These are phyloP conservation scores for Psettodes erumei DNA, from an alignment of 2,113 vertebrate species.

Conservation along the genomic window DNA sequence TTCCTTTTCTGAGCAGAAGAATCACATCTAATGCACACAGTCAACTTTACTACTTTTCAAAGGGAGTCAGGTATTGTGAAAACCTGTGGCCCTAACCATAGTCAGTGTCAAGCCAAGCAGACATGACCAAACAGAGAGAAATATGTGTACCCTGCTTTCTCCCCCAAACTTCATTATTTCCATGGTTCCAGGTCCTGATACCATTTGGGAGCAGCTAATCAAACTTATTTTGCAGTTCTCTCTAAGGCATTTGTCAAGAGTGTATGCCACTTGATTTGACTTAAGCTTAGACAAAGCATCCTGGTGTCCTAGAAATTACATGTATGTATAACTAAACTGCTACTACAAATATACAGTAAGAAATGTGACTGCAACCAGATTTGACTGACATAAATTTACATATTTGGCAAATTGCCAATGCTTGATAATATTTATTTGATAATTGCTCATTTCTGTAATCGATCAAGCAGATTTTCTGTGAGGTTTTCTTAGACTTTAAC, in stretches of 20 bases:
- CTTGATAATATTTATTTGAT: neutral
- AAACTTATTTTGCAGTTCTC: neutral
- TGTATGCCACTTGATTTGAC: neutral
- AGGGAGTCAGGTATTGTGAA: slow-evolving; percentile 34
- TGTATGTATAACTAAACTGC: neutral
- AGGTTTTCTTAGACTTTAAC: neutral
- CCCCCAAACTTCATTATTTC: slow-evolving; percentile 17
- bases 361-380: no score
- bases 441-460: neutral
- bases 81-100: slow-evolving; percentile 5
- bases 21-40: slow-evolving; percentile 3
- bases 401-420: neutral
- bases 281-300: neutral
- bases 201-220: slow-evolving; percentile 20
- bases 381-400: no score
- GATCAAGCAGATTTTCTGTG: neutral
- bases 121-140: slow-evolving; percentile 2
- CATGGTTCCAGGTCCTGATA: slow-evolving; percentile 8
- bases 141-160: neutral
- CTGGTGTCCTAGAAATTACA: neutral
- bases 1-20: slow-evolving; percentile 1
- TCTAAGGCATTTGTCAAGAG: slow-evolving; percentile 8
- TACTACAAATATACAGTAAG: no score
- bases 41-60: slow-evolving; percentile 50
- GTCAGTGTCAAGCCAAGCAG: neutral